Base-by-base conservation (phyloP, 1,140 invertebrate genomes). In the Eupristina koningsbergeri region DNA sequence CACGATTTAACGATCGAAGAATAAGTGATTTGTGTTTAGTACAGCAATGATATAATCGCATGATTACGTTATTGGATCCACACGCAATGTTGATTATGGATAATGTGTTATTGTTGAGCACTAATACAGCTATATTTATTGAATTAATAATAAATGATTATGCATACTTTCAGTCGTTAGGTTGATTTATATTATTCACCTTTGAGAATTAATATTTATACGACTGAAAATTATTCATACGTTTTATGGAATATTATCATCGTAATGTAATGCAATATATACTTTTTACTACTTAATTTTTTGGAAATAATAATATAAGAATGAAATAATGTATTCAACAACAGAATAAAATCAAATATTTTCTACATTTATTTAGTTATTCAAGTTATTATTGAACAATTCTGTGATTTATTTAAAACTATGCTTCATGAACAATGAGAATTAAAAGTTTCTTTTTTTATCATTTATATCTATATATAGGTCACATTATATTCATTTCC, bases 131-230 rank as follows among this genome's bases (percentile, higher is more conserved):
- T 41, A 41, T 22, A 36, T 41, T 71, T 71, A 71, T 71, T 36
- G 67, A 71, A 71, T 71, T 71, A 39, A 26, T 71, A 71, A 71
- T 71, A 71, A 39, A 71, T 22, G 67, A 3, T 71, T 71, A 71
- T 36, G 22, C 67, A 71, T 22, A 22, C 36, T 26, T 71, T 64
- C 5, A 64, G 61, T 64, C 29, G 61, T 64, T 64, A 63, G 31
- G 34, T 0, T 64, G 61, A 64, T 64, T 64, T 64, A 64, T 15
- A 2, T 34, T 64, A 64, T 31, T 34, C 61, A 64, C 15, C 0
- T 7, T 17, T 64, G 61, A 64, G 9, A 64, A 26, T 64, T 13
- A 64, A 64, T 13, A 64, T 34, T 64, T 64, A 31, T 31, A 34
- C 29, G 15, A 11, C 29, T 31, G 31, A 64, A 29, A 11, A 29